These are phyloP conservation scores for Eptesicus fuscus DNA, from an alignment of 2,113 vertebrate species.

Conservation along the genomic window DNA sequence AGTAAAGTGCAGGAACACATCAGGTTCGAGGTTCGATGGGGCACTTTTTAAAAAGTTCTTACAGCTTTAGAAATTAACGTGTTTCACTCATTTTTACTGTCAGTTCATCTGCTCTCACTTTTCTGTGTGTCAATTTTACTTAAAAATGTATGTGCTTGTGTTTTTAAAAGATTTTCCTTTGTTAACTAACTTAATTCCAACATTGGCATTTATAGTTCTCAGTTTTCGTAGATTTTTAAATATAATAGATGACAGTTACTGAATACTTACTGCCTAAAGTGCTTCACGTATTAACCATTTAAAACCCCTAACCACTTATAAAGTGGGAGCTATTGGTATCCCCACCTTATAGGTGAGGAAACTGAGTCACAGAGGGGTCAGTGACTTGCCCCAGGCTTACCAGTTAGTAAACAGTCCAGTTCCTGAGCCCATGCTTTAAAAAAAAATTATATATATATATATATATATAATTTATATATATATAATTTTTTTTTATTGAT, in stretches of 20 bases:
- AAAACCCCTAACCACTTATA: not conserved
- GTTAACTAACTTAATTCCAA: not conserved
- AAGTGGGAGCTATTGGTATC: not conserved
- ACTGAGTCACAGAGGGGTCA: not conserved
- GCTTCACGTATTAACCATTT: not conserved
- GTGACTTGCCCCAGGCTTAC: not conserved
- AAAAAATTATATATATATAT: too few relatives aligned
- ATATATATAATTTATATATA: too few relatives aligned
- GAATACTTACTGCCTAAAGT: not conserved
- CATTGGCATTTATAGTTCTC: not conserved
- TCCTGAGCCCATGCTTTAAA: not conserved
- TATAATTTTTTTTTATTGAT: too few relatives aligned
- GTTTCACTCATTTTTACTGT: not conserved
- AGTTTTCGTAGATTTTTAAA: conserved; percentile 30
- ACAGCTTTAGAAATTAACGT: not conserved
- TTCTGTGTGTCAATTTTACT: conserved; percentile 11
- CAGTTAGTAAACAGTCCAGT: not conserved
- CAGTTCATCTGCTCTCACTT: not conserved
- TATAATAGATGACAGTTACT: not conserved
- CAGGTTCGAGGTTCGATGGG: not conserved
- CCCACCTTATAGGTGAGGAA: not conserved
- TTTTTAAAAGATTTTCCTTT: not conserved
- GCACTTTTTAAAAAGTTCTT: not conserved
- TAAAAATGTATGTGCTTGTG: not conserved
- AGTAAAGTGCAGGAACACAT: not conserved